These are phyloP conservation scores for Trichechus manatus DNA, from an alignment of 2,113 vertebrate genomes.

Conservation along the genomic window DNA sequence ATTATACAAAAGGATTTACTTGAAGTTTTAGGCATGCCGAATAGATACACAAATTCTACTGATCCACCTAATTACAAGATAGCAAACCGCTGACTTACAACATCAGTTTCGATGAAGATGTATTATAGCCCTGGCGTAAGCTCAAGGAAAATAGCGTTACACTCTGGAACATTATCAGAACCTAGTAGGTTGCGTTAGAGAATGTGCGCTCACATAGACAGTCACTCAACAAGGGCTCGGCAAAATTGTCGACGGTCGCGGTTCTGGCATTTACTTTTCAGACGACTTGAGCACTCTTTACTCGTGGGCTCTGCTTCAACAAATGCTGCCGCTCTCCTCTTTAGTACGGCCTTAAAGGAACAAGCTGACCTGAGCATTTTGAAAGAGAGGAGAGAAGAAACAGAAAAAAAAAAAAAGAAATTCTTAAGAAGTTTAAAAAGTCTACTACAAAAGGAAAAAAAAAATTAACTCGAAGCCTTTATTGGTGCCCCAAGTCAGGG, in stretches of 20 bases:
- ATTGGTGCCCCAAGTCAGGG: slow-evolving; percentile 26
- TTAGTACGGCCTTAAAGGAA: slow-evolving; percentile 55
- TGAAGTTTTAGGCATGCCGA: slow-evolving; percentile 81
- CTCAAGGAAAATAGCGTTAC: slow-evolving; percentile 37
- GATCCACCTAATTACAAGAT: slow-evolving; percentile 70
- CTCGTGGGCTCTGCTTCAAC: slow-evolving; percentile 22
- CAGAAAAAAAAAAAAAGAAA: slow-evolving; percentile 47
- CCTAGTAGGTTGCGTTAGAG: slow-evolving; percentile 65
- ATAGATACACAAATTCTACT: slow-evolving; percentile 63
- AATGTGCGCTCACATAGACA: slow-evolving; percentile 50
- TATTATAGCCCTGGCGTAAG: neutral
- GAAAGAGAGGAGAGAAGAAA: slow-evolving; percentile 32
- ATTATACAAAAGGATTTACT: slow-evolving; percentile 81
- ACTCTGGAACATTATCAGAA: slow-evolving; percentile 66
- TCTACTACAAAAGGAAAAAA: neutral
- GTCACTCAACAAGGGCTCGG: slow-evolving; percentile 57
- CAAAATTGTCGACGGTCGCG: slow-evolving; percentile 71
- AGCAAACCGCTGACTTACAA: slow-evolving; percentile 71
- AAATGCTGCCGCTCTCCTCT: slow-evolving; percentile 47
- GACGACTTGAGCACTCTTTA: slow-evolving; percentile 56
- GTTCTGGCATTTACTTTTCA: slow-evolving; percentile 75
- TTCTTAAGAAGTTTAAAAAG: neutral
- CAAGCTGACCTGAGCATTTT: slow-evolving; percentile 71
- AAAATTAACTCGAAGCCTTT: slow-evolving; percentile 56
- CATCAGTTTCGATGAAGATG: neutral